Evolutionary conservation across 2,113 vertebrate genomes (phyloP).

Genomic region (Pachypanchax playfairii): DNA sequence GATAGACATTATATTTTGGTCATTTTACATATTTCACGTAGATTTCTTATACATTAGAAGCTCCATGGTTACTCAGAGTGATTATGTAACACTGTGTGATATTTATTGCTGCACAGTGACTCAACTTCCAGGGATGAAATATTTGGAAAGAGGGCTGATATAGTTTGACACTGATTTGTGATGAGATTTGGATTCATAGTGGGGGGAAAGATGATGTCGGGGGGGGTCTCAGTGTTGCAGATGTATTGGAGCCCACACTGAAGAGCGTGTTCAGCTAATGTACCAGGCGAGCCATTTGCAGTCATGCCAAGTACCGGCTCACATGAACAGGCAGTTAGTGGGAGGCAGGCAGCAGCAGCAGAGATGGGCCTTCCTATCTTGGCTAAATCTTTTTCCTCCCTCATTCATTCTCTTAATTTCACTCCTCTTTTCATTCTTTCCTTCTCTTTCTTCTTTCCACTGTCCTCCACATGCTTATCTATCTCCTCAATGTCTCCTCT

Average conservation of each 20-base stretch:
- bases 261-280: conserved; percentile 47
- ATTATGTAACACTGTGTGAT: conserved; percentile 70
- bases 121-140: conserved; percentile 62
- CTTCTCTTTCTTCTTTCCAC: conserved; percentile 21
- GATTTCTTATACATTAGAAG: conserved; percentile 50
- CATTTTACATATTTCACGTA: background rate
- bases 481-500: conserved; percentile 31
- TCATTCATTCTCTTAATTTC: conserved; percentile 54
- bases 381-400: conserved; percentile 49
- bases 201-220: background rate
- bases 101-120: conserved; percentile 69
- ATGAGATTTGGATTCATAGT: conserved; percentile 26
- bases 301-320: conserved; percentile 68
- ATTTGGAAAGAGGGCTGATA: conserved; percentile 51
- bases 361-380: conserved; percentile 63
- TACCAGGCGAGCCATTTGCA: conserved; percentile 67
- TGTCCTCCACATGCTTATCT: conserved; percentile 35
- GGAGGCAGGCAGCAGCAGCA: conserved; percentile 70
- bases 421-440: conserved; percentile 45
- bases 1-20: background rate
- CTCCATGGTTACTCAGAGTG: conserved; percentile 62
- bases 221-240: conserved; percentile 31
- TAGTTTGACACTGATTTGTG: conserved; percentile 52
- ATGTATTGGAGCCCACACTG: conserved; percentile 53
- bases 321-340: conserved; percentile 70